phyloP scores from a whole-genome alignment of 2,113 vertebrate species.

The Passerina amoena region DNA sequence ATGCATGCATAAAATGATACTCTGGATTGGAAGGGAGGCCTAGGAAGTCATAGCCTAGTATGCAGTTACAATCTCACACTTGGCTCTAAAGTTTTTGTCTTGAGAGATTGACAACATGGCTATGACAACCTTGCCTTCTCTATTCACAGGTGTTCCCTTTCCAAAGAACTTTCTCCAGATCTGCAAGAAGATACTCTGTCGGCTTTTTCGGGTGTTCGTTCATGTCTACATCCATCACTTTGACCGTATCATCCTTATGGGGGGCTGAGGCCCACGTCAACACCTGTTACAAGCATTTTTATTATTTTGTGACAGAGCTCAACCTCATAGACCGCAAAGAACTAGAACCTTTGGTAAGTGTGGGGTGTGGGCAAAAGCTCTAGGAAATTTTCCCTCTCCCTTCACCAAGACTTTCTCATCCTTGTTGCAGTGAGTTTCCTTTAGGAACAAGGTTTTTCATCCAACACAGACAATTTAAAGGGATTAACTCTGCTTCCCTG shows the following conservation, averaged over 20 bases:
- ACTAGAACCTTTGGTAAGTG: constrained; percentile 87
- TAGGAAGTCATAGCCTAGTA: not conserved
- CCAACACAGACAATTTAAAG: not conserved
- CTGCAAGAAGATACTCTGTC: constrained; percentile 89
- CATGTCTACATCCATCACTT: constrained; percentile 91
- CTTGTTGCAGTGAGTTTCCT: not conserved
- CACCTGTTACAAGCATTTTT: constrained; percentile 91
- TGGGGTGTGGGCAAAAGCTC: not conserved
- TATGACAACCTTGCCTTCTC: not conserved
- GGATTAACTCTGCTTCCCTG: not conserved
- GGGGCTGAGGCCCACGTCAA: constrained; percentile 87
- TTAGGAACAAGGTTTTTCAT: not conserved
- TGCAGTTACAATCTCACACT: not conserved
- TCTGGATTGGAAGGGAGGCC: not conserved
- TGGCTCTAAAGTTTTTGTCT: not conserved
- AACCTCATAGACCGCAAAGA: constrained; percentile 88
- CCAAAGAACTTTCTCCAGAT: constrained; percentile 89
- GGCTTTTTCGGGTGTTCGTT: constrained; percentile 86
- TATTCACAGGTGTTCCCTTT: constrained; percentile 81
- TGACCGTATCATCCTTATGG: constrained; percentile 84
- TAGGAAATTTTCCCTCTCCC: not conserved
- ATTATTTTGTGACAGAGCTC: constrained; percentile 87
- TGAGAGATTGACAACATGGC: not conserved
- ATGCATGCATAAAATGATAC: not conserved
- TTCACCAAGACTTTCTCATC: not conserved